phyloP scores from a whole-genome alignment of 2,797 vertebrate genomes.

The Paramormyrops hopkinsi region DNA sequence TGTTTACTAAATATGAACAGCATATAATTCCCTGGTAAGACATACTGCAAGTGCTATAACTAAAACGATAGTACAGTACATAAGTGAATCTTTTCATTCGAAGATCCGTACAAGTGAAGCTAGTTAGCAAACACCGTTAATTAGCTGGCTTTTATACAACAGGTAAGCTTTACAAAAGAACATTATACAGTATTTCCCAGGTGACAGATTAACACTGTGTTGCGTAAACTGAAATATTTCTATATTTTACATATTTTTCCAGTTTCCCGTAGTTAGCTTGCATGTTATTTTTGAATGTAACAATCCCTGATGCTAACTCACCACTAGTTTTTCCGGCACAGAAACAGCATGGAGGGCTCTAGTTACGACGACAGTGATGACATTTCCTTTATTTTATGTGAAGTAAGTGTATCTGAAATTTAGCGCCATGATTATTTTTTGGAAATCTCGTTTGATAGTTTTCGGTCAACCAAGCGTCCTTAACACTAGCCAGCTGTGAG shows the following conservation, averaged over 20 bases:
- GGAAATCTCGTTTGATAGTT: not conserved
- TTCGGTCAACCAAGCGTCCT: not conserved
- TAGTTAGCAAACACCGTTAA: not conserved
- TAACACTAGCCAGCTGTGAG: not conserved
- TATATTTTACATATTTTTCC: not conserved
- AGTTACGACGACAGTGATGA: slow-evolving; percentile 15
- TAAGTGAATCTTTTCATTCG: not conserved
- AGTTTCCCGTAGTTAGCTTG: not conserved
- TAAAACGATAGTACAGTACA: not conserved
- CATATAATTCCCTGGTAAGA: not conserved
- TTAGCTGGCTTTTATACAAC: not conserved
- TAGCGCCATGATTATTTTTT: not conserved
- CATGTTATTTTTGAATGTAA: not conserved
- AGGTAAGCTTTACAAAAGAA: not conserved
- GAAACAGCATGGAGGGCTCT: slow-evolving; percentile 10
- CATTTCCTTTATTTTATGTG: slow-evolving; percentile 5
- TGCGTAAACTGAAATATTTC: not conserved
- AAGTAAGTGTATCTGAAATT: slow-evolving; percentile 54
- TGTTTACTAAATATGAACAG: not conserved
- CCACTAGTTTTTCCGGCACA: not conserved
- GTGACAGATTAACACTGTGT: not conserved
- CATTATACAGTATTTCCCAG: not conserved
- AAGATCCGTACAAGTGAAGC: not conserved
- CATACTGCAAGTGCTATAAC: not conserved
- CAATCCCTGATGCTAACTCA: not conserved